Evolutionary conservation across 2,113 vertebrate species (phyloP).

Genomic region (Pygathrix nemaeus): DNA sequence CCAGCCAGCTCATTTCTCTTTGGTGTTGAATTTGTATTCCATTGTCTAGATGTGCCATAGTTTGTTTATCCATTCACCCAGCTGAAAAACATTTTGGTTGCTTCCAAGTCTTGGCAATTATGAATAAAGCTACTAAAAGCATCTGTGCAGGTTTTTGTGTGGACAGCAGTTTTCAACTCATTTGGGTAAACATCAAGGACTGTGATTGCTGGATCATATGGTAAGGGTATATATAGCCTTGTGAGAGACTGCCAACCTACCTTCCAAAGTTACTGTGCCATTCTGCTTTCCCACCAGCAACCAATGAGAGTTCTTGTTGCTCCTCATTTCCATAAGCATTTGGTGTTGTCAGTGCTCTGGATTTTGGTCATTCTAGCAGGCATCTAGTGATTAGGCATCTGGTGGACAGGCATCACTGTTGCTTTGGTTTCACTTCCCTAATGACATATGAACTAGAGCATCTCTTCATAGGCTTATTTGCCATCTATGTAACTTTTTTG

Average conservation of each 20-base stretch:
- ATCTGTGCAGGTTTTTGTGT: neutral
- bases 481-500: neutral
- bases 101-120: neutral
- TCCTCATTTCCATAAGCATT: neutral
- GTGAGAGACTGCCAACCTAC: neutral
- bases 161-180: neutral
- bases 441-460: neutral
- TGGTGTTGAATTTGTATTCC: neutral
- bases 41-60: neutral
- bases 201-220: neutral
- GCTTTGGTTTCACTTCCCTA: conserved; percentile 15
- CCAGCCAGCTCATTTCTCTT: neutral
- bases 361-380: neutral
- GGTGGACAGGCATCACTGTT: neutral
- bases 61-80: neutral
- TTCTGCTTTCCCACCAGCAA: neutral
- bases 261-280: neutral
- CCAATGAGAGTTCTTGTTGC: neutral
- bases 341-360: neutral
- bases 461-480: neutral
- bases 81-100: neutral
- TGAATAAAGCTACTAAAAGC: neutral
- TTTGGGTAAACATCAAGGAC: neutral
- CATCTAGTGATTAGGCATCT: neutral
- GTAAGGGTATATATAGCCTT: neutral